Evolutionary conservation across 1,140 invertebrate species (phyloP), one percentile per base, ranked within the genome.

Genomic region (Pinna nobilis): DNA sequence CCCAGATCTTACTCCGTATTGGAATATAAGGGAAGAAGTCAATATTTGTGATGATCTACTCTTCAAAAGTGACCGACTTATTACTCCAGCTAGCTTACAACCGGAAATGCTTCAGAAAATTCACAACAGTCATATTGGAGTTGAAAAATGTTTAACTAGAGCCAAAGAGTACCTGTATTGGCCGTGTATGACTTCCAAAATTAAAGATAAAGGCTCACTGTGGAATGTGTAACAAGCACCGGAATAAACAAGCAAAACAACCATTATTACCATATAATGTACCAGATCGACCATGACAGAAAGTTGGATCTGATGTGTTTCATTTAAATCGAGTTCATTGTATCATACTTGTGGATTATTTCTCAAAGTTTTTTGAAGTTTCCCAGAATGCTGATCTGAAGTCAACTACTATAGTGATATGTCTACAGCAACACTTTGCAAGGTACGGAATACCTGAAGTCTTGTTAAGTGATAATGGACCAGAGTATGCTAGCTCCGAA

Each of bases 141-240:
- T 79, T 28, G 64, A 75, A 49, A 81, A 80, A 63, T 73, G 49
- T 30, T 73, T 70, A 65, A 20, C 23, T 18, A 47, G 69, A 55
- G 72, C 77, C 7, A 51, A 67, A 49, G 61, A 76, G 15, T 33
- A 39, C 1, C 13, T 84, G 23, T 83, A 69, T 47, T 81, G 78
- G 82, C 74, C 74, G 28, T 74, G 74, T 4, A 79, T 84, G 65
- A 41, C 39, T 25, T 70, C 74, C 39, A 67, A 84, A 28, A 82
- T 82, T 32, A 66, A 74, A 37, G 63, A 82, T 50, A 3, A 25
- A 60, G 7, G 9, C 39, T 32, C 37, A 44, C 30, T 59, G 55
- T 50, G 28, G 11, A 60, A 28, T 69, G 25, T 69, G 67, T 35
- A 11, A 23, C 33, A 55, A 44, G 37, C 39, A 60, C 41, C 41